Evolutionary conservation across 2,113 vertebrate genomes (phyloP).

Genomic region (Nipponia nippon): DNA sequence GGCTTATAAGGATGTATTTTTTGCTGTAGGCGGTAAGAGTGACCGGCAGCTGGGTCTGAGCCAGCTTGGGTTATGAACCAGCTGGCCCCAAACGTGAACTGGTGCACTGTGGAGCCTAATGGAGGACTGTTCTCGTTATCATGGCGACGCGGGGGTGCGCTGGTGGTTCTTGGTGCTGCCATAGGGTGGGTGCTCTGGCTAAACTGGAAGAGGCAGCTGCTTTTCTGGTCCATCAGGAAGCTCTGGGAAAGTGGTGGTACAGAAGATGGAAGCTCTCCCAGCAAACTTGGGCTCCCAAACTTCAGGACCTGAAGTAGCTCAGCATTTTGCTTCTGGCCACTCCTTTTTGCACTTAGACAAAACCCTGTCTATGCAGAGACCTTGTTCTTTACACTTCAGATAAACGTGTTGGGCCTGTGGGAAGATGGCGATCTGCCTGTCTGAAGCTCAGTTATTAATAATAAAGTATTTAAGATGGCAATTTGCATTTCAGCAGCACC

Average conservation of each 20-base stretch:
- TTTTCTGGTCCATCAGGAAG: background rate
- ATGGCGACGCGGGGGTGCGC: accelerated
- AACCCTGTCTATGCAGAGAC: background rate
- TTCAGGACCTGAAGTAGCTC: background rate
- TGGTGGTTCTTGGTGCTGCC: background rate
- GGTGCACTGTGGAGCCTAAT: background rate
- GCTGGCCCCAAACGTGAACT: background rate
- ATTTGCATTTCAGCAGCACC: constrained; percentile 39
- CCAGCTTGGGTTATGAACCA: background rate
- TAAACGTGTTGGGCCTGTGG: background rate
- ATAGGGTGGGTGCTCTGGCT: background rate
- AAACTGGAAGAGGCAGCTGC: background rate
- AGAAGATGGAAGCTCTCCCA: background rate
- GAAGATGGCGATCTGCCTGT: background rate
- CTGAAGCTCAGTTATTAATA: background rate
- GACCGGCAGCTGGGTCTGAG: background rate
- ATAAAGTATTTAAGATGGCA: background rate
- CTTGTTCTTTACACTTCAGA: background rate
- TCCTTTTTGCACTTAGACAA: background rate
- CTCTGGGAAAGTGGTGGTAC: background rate
- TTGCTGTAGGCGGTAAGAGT: background rate
- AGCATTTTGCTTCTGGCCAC: background rate
- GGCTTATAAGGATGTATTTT: background rate
- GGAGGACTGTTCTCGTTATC: accelerated
- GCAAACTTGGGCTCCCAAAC: background rate